A percentile compares a stretch with the other conserved stretches of the same genome.
These are phyloP conservation scores for Drosophila meridiana DNA, from an alignment of 2,888 invertebrate species.

Conservation along the genomic window DNA sequence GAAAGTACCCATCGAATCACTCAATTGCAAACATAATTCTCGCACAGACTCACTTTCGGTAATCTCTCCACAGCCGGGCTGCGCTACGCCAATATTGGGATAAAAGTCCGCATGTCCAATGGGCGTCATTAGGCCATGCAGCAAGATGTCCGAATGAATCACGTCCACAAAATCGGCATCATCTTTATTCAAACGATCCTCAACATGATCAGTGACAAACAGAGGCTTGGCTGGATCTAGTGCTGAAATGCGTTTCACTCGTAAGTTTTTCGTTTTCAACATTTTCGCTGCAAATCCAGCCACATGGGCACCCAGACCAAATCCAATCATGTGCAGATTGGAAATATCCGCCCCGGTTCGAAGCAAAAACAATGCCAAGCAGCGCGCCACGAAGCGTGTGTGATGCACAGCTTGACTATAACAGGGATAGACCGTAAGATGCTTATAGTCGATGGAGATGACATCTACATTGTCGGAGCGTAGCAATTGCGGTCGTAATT, in stretches of 20 bases:
- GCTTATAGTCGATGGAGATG: slow-evolving; percentile 87
- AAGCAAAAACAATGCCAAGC: not conserved
- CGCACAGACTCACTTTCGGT: slow-evolving; percentile 4
- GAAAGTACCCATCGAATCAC: not conserved
- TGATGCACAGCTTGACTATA: slow-evolving; percentile 86
- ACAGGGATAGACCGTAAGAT: slow-evolving; percentile 87
- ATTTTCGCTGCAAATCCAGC: slow-evolving; percentile 86
- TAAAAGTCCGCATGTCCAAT: slow-evolving; percentile 87
- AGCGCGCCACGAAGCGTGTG: not conserved
- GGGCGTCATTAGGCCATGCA: slow-evolving; percentile 86
- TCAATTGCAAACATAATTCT: no score
- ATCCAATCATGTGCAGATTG: slow-evolving; percentile 87
- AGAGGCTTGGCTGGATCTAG: slow-evolving; percentile 88
- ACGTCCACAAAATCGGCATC: slow-evolving; percentile 88
- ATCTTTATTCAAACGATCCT: slow-evolving; percentile 86
- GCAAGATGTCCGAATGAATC: slow-evolving; percentile 87
- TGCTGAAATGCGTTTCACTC: slow-evolving; percentile 86
- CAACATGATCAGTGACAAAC: slow-evolving; percentile 85
- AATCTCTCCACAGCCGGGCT: slow-evolving; percentile 86
- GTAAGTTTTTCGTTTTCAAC: slow-evolving; percentile 50
- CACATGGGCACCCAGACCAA: slow-evolving; percentile 88
- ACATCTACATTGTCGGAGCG: slow-evolving; percentile 86
- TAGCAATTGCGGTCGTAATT: slow-evolving; percentile 87
- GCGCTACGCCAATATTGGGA: slow-evolving; percentile 87
- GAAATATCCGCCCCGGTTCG: no score